Conservation (phyloP, 2,113 vertebrate genomes). For the Menidia beryllina region DNA sequence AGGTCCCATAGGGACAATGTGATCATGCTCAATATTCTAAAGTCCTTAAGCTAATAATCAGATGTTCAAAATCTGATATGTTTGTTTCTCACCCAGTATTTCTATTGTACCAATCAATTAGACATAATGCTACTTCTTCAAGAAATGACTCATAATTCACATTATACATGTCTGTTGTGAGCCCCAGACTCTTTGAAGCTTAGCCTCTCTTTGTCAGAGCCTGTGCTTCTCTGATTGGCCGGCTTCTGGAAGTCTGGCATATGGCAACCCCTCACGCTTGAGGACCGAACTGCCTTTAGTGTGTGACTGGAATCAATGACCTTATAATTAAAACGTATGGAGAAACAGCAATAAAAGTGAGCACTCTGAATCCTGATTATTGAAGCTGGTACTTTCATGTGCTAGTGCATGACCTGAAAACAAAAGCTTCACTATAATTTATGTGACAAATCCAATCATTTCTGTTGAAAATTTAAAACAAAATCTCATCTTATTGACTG, state of each 20-base stretch:
- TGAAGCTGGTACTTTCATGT: background rate
- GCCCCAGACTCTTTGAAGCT: background rate
- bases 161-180: background rate
- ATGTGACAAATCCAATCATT: background rate
- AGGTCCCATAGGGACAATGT: no score
- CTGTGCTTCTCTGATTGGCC: background rate
- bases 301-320: background rate
- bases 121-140: background rate
- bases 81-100: background rate
- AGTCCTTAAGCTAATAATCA: no score
- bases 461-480: constrained; percentile 13
- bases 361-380: background rate
- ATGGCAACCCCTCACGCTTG: background rate
- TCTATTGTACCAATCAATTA: background rate
- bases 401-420: no score
- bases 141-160: background rate
- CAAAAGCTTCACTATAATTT: no score
- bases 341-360: background rate
- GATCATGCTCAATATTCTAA: no score
- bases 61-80: background rate
- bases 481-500: no score
- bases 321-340: background rate
- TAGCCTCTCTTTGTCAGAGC: background rate
- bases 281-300: background rate
- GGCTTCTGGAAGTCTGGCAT: background rate